Conservation (phyloP, 1,140 invertebrate genomes). For the Linepithema humile region DNA sequence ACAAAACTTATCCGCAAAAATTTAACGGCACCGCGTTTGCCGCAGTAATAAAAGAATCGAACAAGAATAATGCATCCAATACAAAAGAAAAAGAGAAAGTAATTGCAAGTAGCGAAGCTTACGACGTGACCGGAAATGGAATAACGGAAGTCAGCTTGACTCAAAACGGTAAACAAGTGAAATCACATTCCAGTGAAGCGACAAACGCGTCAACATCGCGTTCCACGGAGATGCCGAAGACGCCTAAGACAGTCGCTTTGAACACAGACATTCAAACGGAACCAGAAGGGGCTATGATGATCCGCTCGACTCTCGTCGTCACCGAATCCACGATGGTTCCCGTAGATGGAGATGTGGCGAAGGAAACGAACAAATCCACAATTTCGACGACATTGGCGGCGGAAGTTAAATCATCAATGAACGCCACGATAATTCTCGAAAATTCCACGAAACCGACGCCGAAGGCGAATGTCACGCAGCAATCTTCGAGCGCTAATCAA, state of each 20-base stretch:
- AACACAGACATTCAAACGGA: conserved; percentile 62
- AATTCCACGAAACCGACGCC: background rate
- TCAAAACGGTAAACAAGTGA: conserved; percentile 24
- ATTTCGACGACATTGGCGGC: background rate
- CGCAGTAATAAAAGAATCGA: background rate
- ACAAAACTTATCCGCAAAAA: background rate
- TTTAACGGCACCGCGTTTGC: background rate
- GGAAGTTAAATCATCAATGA: background rate
- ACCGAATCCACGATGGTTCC: conserved; percentile 56
- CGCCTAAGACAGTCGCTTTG: background rate
- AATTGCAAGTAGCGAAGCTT: conserved; percentile 27
- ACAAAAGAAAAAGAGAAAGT: conserved; percentile 36
- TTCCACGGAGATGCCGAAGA: background rate
- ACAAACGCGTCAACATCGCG: background rate
- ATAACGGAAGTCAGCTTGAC: conserved; percentile 64
- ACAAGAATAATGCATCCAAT: conserved; percentile 39
- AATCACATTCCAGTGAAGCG: background rate
- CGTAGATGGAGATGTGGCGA: conserved; percentile 6
- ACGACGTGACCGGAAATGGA: conserved; percentile 71
- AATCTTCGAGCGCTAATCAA: background rate
- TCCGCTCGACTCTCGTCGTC: conserved; percentile 55
- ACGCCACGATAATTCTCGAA: background rate
- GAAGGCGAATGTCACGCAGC: background rate
- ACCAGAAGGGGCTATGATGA: conserved; percentile 55
- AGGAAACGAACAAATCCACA: background rate